A percentile compares a stretch with the other conserved stretches of the same genome.
Conservation (phyloP, 53 echinoderm and acorn worm species). For the Henricia sp. region DNA sequence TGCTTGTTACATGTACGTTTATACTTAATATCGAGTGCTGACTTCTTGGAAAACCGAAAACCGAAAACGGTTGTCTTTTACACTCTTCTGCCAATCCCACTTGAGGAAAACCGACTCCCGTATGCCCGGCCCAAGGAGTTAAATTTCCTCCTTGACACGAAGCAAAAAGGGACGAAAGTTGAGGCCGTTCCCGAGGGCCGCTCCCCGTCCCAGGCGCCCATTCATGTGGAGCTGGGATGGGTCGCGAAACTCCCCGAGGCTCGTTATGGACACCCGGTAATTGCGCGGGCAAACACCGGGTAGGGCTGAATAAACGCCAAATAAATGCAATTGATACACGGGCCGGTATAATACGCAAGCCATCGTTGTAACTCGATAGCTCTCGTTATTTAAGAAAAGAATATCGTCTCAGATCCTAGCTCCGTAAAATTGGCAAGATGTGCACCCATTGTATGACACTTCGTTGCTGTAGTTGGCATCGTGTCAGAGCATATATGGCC, state of each 20-base stretch:
- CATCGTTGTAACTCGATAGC: background rate
- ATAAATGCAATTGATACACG: background rate
- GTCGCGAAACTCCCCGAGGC: constrained; percentile 11
- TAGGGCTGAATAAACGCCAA: constrained; percentile 36
- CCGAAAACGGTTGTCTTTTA: too few species aligned
- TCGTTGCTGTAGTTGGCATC: constrained; percentile 7
- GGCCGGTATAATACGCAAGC: background rate
- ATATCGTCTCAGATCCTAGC: background rate
- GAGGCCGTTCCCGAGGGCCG: too few species aligned
- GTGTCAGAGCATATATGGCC: constrained; percentile 54
- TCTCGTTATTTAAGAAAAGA: background rate
- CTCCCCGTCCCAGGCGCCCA: background rate
- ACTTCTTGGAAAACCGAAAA: too few species aligned
- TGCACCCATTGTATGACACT: background rate
- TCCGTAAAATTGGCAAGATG: constrained; percentile 38
- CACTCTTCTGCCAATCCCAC: too few species aligned
- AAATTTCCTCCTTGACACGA: too few species aligned
- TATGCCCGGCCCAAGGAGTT: too few species aligned
- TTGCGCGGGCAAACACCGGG: constrained; percentile 46
- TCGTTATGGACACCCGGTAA: background rate
- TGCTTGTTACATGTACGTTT: too few species aligned
- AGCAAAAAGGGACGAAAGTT: too few species aligned
- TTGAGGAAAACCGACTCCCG: too few species aligned
- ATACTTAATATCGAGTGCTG: too few species aligned
- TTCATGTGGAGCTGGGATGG: background rate